Conservation (phyloP, 2,113 vertebrate species). For the Phylloscopus trochilus region DNA sequence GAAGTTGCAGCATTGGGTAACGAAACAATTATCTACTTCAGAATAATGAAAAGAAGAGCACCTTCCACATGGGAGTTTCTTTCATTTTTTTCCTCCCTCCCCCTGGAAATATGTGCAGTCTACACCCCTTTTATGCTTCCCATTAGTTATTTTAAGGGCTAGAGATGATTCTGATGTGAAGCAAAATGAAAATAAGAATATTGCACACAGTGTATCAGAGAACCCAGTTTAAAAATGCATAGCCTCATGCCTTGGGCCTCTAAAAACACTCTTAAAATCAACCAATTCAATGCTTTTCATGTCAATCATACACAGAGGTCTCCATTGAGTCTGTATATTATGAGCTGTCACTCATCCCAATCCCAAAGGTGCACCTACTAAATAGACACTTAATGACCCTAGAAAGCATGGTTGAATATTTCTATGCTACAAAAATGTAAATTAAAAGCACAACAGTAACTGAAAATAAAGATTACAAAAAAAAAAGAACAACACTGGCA, state of each 20-base stretch:
- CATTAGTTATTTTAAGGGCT: not conserved
- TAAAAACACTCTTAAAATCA: not conserved
- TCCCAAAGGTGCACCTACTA: not conserved
- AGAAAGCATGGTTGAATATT: not conserved
- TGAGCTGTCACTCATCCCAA: not conserved
- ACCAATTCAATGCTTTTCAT: not conserved
- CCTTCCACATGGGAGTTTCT: not conserved
- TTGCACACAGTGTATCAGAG: not conserved
- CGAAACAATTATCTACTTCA: not conserved
- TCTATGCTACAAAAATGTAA: not conserved
- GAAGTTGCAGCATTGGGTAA: not conserved
- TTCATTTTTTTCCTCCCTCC: too few species aligned
- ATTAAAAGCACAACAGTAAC: not conserved
- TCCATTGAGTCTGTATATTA: not conserved
- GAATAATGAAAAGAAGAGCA: not conserved
- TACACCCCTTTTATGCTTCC: not conserved
- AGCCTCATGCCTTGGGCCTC: not conserved
- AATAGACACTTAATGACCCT: not conserved
- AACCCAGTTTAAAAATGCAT: not conserved
- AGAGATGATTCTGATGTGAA: not conserved
- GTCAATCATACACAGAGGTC: slow-evolving; percentile 1
- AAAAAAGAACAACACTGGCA: fast-evolving
- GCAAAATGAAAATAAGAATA: not conserved
- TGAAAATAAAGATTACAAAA: not conserved
- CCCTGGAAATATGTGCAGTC: not conserved